Evolutionary conservation across 1,140 invertebrate genomes (phyloP).

Genomic region (Papilio helenus): DNA sequence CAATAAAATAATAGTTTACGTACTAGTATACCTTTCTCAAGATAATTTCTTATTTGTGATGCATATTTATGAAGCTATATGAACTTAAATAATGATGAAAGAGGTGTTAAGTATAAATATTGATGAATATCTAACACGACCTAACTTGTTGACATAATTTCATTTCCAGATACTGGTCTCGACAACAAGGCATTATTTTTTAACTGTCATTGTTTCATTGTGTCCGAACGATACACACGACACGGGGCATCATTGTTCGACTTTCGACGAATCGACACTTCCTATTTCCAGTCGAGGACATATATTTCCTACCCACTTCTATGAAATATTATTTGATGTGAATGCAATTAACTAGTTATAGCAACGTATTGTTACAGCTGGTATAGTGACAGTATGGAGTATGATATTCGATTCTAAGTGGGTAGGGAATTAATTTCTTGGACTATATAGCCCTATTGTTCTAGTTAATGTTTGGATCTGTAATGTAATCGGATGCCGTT

Average conservation of each 20-base stretch:
- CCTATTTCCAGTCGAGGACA: neutral
- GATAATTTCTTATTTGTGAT: no score
- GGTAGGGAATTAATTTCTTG: neutral
- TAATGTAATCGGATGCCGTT: constrained; percentile 3
- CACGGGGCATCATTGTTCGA: constrained; percentile 31
- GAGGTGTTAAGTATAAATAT: neutral
- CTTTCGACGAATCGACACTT: constrained; percentile 31
- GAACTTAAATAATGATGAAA: no score
- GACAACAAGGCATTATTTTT: constrained; percentile 29
- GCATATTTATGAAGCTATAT: no score
- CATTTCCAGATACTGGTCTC: constrained; percentile 10
- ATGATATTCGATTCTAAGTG: neutral
- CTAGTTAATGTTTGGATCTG: constrained; percentile 26
- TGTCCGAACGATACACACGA: neutral
- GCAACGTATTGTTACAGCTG: neutral
- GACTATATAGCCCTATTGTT: constrained; percentile 17
- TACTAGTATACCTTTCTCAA: no score
- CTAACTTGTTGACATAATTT: constrained; percentile 22
- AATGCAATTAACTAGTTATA: neutral
- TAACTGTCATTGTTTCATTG: constrained; percentile 20
- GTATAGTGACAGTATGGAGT: neutral
- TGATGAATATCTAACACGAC: neutral
- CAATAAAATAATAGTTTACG: no score
- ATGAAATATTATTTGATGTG: no score
- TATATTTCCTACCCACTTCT: neutral